These are phyloP conservation scores for Salticus scenicus DNA, from an alignment of 2,888 invertebrate genomes.

Conservation along the genomic window DNA sequence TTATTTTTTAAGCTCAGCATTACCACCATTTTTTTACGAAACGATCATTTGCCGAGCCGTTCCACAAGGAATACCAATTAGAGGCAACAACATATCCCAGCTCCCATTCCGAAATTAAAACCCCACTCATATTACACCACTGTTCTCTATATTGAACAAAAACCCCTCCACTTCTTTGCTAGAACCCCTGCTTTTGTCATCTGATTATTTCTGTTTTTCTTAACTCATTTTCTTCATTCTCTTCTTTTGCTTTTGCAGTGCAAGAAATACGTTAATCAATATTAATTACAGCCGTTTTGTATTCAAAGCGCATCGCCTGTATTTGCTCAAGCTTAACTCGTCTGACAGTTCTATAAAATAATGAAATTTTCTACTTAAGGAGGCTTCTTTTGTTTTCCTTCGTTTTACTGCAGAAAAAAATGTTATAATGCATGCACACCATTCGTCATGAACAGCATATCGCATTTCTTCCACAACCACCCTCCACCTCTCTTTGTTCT, in stretches of 20 bases:
- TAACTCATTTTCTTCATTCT: constrained; percentile 52
- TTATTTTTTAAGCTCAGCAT: neutral
- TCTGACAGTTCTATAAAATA: constrained; percentile 69
- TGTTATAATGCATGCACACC: constrained; percentile 39
- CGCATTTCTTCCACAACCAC: constrained; percentile 23
- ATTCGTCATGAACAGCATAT: constrained; percentile 60
- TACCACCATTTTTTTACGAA: neutral
- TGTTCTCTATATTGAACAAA: constrained; percentile 14
- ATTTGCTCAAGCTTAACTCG: constrained; percentile 67
- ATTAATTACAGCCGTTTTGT: constrained; percentile 67
- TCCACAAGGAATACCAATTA: constrained; percentile 15
- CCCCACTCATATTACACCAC: constrained; percentile 38
- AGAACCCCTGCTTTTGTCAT: constrained; percentile 58
- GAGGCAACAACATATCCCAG: constrained; percentile 1
- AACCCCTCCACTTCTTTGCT: constrained; percentile 18
- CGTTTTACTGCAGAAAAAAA: constrained; percentile 13
- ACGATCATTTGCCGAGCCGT: neutral
- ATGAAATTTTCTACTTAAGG: constrained; percentile 69
- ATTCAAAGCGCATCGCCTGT: constrained; percentile 66
- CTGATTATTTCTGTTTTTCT: constrained; percentile 66
- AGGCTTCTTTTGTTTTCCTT: constrained; percentile 57
- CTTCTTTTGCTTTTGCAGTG: constrained; percentile 23
- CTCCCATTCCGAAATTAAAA: constrained; percentile 16
- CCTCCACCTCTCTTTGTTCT: constrained; percentile 6
- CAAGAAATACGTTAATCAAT: constrained; percentile 69